Evolutionary conservation across 1,140 invertebrate species (phyloP), one percentile per base, ranked within the genome.

Genomic region (Cyclargus thomasi): DNA sequence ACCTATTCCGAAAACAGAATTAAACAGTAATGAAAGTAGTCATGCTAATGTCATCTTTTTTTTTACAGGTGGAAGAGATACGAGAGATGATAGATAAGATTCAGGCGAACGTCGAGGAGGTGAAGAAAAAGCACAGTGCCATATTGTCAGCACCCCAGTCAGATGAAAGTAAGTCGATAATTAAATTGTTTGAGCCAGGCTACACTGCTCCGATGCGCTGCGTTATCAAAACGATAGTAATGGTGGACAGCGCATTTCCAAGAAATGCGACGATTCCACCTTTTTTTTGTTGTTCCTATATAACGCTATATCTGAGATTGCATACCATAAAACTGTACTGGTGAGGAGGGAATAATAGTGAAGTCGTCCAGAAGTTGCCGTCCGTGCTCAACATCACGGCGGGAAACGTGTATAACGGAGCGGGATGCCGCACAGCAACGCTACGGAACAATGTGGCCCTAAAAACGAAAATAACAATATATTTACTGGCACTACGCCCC

Each of bases 11-110:
- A 20, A 20, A 20, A 20, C 10, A 20, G 6, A 4, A 16, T 47
- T 11, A 47, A 47, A 47, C 0, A 1, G 14, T 0, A 47, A 47
- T 29, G 29, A 8, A 29, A 29, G 8, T 29, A 29, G 5, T 29
- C 29, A 29, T 29, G 29, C 39, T 47, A 7, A 47, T 11, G 39
- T 47, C 2, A 47, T 47, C 39, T 2, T 47, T 47, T 73, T n/a
- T 78, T 73, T 75, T 79, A 83, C 81, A 96, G 95, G 98, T 99
- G 91, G 98, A 99, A 92, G 98, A 99, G 92, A 99, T 99, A 91
- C 95, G 98, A 75, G 97, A 97, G 91, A 99, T 99, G 96, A 99
- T 99, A 93, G 98, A 99, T 91, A 98, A 98, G 92, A 99, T 99
- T 88, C 97, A 99, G 89, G 95, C 96, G 79, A 99, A 99, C 94